These are phyloP conservation scores for Coelopa frigida DNA, from an alignment of 1,140 invertebrate genomes.

Conservation along the genomic window DNA sequence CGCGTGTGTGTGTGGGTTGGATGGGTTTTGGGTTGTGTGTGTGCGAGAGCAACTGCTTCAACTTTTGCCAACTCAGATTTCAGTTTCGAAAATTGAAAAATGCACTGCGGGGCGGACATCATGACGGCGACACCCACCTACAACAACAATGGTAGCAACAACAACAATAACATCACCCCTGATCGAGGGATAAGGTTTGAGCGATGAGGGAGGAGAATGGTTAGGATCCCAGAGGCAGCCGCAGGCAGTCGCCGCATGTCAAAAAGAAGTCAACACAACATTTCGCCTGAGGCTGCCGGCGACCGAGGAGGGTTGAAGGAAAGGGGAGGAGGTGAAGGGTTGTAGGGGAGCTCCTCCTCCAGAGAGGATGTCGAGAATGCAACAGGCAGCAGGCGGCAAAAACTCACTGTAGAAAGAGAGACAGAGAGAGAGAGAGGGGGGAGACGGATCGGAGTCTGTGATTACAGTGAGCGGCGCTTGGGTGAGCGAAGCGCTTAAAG, in stretches of 20 bases:
- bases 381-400: background rate
- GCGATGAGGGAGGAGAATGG: too few relatives aligned
- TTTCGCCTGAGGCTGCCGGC: background rate
- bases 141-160: too few relatives aligned
- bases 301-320: too few relatives aligned
- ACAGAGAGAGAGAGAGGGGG: too few relatives aligned
- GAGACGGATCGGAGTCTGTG: background rate
- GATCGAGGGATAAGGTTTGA: too few relatives aligned
- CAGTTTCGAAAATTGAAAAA: constrained; percentile 18
- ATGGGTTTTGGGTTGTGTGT: background rate
- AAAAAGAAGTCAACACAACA: background rate
- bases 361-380: too few relatives aligned
- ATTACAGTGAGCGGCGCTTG: background rate
- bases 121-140: background rate
- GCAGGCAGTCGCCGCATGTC: constrained; percentile 4
- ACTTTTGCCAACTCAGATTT: constrained; percentile 12
- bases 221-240: too few relatives aligned
- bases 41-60: background rate
- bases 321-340: too few relatives aligned
- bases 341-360: too few relatives aligned
- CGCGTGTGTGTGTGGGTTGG: background rate
- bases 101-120: constrained; percentile 14
- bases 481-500: background rate
- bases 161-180: too few relatives aligned
- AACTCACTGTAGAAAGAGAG: background rate